phyloP scores from a whole-genome alignment of 53 echinoderm and acorn worm species.

The Paracentrotus lividus region DNA sequence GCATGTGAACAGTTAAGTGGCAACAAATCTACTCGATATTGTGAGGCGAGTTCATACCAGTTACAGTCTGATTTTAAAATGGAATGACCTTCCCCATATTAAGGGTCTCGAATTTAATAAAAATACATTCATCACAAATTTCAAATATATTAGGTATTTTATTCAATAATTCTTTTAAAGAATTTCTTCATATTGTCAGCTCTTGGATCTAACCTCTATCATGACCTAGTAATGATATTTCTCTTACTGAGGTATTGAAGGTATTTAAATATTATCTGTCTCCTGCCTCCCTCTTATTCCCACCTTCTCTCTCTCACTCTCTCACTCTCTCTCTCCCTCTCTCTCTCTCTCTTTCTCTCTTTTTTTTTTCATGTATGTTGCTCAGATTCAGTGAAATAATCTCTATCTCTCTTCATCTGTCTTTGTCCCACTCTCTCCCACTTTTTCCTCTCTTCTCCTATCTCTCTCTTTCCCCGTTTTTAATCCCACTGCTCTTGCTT shows the following conservation, averaged over 20 bases:
- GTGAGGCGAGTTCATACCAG: neutral
- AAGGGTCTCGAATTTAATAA: neutral
- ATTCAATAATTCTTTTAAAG: neutral
- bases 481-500: too few species aligned
- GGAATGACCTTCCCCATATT: neutral
- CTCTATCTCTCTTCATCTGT: neutral
- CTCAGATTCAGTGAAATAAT: neutral
- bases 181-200: neutral
- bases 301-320: neutral
- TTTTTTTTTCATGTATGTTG: neutral
- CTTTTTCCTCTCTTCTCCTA: neutral
- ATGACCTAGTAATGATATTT: too few species aligned
- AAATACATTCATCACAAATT: neutral
- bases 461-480: neutral
- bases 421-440: neutral
- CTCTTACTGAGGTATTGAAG: too few species aligned
- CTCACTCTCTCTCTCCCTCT: neutral
- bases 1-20: neutral
- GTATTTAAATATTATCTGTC: too few species aligned
- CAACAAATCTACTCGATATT: neutral
- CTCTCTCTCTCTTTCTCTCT: neutral
- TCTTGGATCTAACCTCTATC: neutral
- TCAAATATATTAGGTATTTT: neutral
- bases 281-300: neutral
- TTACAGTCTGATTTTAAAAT: neutral